Percentiles rank a stretch among this genome's conserved stretches.
These are phyloP conservation scores for Myotis findleyi DNA, from an alignment of 2,797 vertebrate genomes.

Conservation along the genomic window DNA sequence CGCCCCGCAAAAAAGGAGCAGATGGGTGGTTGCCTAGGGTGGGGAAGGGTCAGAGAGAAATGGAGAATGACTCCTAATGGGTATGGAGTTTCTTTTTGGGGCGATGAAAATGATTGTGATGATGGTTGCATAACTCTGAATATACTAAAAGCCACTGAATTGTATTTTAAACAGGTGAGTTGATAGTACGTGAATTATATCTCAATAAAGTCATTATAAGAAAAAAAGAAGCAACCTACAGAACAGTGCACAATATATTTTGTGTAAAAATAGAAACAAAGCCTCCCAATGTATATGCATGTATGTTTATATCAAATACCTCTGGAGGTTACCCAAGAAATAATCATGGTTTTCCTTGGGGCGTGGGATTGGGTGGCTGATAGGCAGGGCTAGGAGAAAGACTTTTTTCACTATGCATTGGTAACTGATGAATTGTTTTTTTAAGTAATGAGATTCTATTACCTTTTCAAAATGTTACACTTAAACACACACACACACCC, in stretches of 20 bases:
- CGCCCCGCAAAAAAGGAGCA: background rate
- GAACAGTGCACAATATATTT: conserved; percentile 26
- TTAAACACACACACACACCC: background rate
- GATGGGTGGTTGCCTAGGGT: background rate
- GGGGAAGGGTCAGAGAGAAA: fast-evolving
- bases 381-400: background rate
- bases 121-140: background rate
- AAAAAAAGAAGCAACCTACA: conserved; percentile 4
- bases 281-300: background rate
- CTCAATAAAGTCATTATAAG: conserved; percentile 49
- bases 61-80: background rate
- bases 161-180: conserved; percentile 43
- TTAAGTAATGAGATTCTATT: conserved; percentile 52
- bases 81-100: background rate
- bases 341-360: background rate
- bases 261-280: conserved; percentile 58
- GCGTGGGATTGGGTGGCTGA: background rate
- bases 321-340: background rate
- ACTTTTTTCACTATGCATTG: background rate
- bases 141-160: background rate
- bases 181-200: background rate
- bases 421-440: background rate
- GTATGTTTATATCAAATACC: conserved; percentile 12
- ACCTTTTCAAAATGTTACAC: conserved; percentile 51
- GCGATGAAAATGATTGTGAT: background rate